These are phyloP conservation scores for Urosaurus nigricauda DNA, from an alignment of 2,797 vertebrate species.

Conservation along the genomic window DNA sequence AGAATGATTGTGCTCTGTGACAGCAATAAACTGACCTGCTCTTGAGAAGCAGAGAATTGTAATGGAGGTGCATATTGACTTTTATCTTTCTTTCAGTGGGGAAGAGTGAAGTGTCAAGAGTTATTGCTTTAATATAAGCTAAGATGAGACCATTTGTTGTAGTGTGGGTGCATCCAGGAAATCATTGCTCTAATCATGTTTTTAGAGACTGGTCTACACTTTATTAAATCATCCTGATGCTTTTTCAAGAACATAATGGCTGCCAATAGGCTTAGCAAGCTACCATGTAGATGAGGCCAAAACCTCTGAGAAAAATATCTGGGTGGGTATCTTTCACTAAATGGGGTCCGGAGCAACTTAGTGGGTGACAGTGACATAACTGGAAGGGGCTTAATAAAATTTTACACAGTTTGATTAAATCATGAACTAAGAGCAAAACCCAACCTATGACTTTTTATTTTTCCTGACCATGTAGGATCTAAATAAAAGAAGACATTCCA, in stretches of 20 bases:
- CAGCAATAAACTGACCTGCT: conserved; percentile 73
- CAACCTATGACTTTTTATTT: conserved; percentile 34
- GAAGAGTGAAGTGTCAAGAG: conserved; percentile 77
- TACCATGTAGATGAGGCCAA: conserved; percentile 36
- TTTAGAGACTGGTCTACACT: conserved; percentile 71
- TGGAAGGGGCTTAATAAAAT: conserved; percentile 1
- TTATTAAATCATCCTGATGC: conserved; percentile 70
- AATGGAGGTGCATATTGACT: conserved; percentile 79
- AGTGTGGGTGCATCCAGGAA: conserved; percentile 69
- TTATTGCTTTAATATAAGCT: conserved; percentile 84
- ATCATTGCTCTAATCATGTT: conserved; percentile 64
- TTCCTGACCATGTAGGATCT: conserved; percentile 23
- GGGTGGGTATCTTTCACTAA: conserved; percentile 38
- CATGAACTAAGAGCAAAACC: conserved; percentile 6
- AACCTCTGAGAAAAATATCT: conserved; percentile 52
- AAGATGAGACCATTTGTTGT: conserved; percentile 71
- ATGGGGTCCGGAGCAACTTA: conserved; percentile 17
- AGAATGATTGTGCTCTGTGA: conserved; percentile 56
- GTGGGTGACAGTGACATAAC: conserved; percentile 19
- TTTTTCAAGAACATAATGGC: conserved; percentile 56
- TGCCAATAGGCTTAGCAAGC: conserved; percentile 55
- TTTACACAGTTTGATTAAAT: conserved; percentile 26
- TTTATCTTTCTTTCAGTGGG: conserved; percentile 78
- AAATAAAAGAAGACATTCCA: conserved; percentile 47
- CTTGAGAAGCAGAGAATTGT: conserved; percentile 77